Base-by-base conservation (phyloP, 1,140 invertebrate species). In the Halictus rubicundus region DNA sequence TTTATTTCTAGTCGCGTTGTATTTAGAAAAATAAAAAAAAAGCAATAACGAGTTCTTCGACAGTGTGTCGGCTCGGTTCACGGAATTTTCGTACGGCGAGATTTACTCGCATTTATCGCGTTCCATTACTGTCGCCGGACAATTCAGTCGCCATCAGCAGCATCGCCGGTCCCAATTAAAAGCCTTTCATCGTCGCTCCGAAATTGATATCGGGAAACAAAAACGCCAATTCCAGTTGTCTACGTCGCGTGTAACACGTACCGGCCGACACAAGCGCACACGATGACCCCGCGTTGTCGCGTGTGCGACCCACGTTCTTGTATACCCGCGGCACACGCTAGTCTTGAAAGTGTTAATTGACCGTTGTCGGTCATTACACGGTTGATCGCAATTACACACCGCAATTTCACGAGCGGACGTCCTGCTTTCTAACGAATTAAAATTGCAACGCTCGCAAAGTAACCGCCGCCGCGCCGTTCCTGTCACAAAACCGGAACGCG, bases 131-230 rank as follows among this genome's bases (percentile, higher is more conserved):
- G 82, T 68, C 83, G 80, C 78, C 81, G 74, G 71, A 64, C 78
- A 70, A 78, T 74, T 66, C 39, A 54, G 49, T 64, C 69, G 70
- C 78, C 64, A 80, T 68, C 61, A 68, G 52, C 63, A 66, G 59
- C 82, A 86, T 80, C 75, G 78, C 83, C 82, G 76, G 86, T 83
- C 87, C 87, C 91, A 91, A 92, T 92, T 91, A 91, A 91, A 91
- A 91, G 85, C 71, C 85, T 87, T 89, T 89, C 88, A 87, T 84
- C 78, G 83, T 84, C 84, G 84, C 84, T 79, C 86, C 86, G 88
- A 89, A 91, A 91, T 91, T 90, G 90, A 91, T 91, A 90, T 91
- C 90, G 88, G 82, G 90, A 90, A 91, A 91, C 88, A 91, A 91
- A 92, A 91, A 92, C 88, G 91, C 88, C 91, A 91, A 92, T 92